Base-by-base conservation (phyloP, 1,140 invertebrate species). In the Argopecten irradians region DNA sequence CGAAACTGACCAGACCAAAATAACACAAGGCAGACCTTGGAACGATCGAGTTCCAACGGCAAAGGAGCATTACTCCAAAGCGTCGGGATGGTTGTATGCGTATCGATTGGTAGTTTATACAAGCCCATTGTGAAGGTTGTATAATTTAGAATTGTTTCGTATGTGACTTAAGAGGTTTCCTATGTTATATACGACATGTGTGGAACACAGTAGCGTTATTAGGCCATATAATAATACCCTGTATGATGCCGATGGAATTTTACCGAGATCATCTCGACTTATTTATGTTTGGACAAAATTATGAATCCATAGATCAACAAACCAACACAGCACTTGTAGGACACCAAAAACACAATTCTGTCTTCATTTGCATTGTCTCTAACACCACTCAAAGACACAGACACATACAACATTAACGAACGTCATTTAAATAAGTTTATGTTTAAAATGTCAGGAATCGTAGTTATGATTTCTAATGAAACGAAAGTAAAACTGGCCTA, bases 51-150 rank as follows among this genome's bases (percentile, higher is more conserved):
- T 71, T 71, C 55, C 55, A 71, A 71, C 55, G 28, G 55, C 55
- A n/a, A n/a, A 71, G 28, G 55, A n/a, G 28, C 55, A 71, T 71
- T 71, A 71, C n/a, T 71, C 55, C n/a, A 71, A 71, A 71, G 55
- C 55, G 55, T 22, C 28, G 55, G 55, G 28, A n/a, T 71, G 55
- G 55, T n/a, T 71, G 55, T n/a, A n/a, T 16, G 22, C 55, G 14
- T 71, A 71, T 71, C 28, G 55, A 71, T 71, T 28, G 5, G 22
- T n/a, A 28, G n/a, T 71, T 71, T 71, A 71, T 71, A 28, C n/a
- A n/a, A 71, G 22, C n/a, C 55, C 55, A 28, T n/a, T n/a, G 55
- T 71, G 55, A 11, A 71, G n/a, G 55, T 28, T n/a, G n/a, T 71
- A 71, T 71, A 71, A 71, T 71, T 71, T 28, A 71, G 55, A 71